These are phyloP conservation scores for Globodera rostochiensis DNA, from an alignment of 1,140 invertebrate genomes.

Conservation along the genomic window DNA sequence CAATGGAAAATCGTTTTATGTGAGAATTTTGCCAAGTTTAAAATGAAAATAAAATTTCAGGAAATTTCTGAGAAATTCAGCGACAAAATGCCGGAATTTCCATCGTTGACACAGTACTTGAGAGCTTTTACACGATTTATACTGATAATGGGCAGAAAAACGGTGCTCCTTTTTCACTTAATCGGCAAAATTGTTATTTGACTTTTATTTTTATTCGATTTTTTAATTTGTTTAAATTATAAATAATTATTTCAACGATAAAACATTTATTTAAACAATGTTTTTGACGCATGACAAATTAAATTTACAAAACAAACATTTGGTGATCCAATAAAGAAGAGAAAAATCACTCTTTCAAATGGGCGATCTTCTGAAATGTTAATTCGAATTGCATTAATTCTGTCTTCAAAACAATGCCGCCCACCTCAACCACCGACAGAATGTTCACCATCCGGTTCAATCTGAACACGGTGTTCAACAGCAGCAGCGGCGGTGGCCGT, in stretches of 20 bases:
- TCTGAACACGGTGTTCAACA: neutral
- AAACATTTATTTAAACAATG: too few species aligned
- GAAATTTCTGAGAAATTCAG: constrained; percentile 14
- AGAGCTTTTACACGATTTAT: neutral
- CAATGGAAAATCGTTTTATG: constrained; percentile 48
- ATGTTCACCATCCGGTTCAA: neutral
- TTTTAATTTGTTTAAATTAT: too few species aligned
- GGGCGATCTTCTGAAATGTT: constrained; percentile 3
- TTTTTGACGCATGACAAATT: too few species aligned
- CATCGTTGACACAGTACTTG: neutral
- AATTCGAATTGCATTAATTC: neutral
- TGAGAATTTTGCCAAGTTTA: constrained; percentile 19
- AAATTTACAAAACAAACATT: too few species aligned
- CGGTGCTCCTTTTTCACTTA: neutral
- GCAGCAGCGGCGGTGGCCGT: neutral
- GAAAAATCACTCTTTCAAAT: neutral
- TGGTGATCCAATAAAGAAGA: too few species aligned
- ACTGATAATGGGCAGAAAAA: neutral
- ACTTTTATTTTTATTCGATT: neutral
- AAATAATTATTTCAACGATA: too few species aligned
- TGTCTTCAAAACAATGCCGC: too few species aligned
- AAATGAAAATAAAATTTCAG: constrained; percentile 18
- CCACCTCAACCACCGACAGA: constrained; percentile 6
- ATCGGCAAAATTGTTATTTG: neutral
- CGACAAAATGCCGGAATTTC: constrained; percentile 12